A percentile compares a stretch with the other conserved stretches of the same genome.
Conservation (phyloP, 2,888 invertebrate species). For the Tetranychus piercei region DNA sequence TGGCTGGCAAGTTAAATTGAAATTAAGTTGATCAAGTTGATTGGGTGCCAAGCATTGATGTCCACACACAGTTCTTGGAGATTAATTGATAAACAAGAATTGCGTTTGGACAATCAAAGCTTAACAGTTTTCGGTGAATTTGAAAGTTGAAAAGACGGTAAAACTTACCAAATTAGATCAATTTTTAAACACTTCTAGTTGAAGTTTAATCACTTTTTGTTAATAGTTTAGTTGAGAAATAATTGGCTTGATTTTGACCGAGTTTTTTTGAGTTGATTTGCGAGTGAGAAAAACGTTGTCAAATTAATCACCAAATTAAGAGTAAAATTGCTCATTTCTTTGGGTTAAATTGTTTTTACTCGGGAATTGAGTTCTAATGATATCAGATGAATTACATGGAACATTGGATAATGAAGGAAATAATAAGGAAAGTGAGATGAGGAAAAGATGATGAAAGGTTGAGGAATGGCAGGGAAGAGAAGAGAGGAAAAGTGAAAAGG, state of each 20-base stretch:
- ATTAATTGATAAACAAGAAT: constrained; percentile 39
- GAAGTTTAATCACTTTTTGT: too few species aligned
- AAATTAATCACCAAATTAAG: too few species aligned
- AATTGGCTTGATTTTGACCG: too few species aligned
- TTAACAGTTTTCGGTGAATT: constrained; percentile 17
- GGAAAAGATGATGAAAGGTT: background rate
- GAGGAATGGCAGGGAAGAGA: background rate
- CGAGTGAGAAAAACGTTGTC: too few species aligned
- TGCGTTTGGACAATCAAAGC: constrained; percentile 49
- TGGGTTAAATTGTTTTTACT: too few species aligned
- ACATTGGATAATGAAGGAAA: background rate
- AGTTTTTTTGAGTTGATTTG: too few species aligned
- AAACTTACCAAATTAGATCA: background rate
- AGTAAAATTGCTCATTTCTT: too few species aligned
- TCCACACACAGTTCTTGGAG: constrained; percentile 46
- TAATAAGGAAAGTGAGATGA: background rate
- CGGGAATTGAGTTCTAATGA: background rate
- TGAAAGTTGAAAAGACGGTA: background rate
- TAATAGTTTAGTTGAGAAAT: too few species aligned
- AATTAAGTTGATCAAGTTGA: too few species aligned
- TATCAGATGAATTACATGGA: background rate
- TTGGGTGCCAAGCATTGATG: constrained; percentile 38
- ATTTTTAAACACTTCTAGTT: too few species aligned
- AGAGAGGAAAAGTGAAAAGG: background rate
- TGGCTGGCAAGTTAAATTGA: background rate